Evolutionary conservation across 2,888 invertebrate species (phyloP).

Genomic region (Athripsodes cinereus): DNA sequence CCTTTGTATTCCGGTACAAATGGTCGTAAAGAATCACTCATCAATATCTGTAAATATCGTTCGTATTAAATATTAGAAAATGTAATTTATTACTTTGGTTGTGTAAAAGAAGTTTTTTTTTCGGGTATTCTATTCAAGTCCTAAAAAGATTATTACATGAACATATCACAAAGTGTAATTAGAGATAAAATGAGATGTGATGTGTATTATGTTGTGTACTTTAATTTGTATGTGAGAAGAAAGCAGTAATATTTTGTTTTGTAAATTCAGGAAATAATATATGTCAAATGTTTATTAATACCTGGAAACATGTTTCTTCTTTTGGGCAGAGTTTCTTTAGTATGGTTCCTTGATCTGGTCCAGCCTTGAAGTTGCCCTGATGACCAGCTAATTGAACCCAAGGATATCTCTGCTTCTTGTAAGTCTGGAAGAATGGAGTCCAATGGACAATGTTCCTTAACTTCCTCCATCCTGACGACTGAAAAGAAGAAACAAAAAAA

Average conservation of each 20-base stretch:
- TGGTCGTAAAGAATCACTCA: conserved; percentile 82
- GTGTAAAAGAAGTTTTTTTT: not conserved
- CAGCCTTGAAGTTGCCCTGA: conserved; percentile 92
- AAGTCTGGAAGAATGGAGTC: conserved; percentile 96
- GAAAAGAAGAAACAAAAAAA: conserved; percentile 38
- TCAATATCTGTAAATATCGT: conserved; percentile 58
- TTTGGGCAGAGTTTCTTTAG: conserved; percentile 87
- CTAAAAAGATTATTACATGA: not conserved
- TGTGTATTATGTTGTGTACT: too few species aligned
- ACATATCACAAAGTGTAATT: too few species aligned
- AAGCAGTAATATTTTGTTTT: too few species aligned
- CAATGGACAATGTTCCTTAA: conserved; percentile 91
- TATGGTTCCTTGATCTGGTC: conserved; percentile 89
- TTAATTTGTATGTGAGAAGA: too few species aligned
- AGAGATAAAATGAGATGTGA: too few species aligned
- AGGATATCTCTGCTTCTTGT: conserved; percentile 91
- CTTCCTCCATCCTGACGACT: conserved; percentile 93
- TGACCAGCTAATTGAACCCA: conserved; percentile 96
- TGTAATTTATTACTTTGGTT: not conserved
- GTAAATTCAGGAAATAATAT: too few species aligned
- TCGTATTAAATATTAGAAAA: not conserved
- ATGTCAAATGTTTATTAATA: too few species aligned
- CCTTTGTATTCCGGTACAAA: conserved; percentile 93
- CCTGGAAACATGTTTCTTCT: conserved; percentile 84
- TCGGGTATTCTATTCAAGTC: not conserved